Conservation (phyloP, 2,797 vertebrate genomes). For the Ceyx erithaca region DNA sequence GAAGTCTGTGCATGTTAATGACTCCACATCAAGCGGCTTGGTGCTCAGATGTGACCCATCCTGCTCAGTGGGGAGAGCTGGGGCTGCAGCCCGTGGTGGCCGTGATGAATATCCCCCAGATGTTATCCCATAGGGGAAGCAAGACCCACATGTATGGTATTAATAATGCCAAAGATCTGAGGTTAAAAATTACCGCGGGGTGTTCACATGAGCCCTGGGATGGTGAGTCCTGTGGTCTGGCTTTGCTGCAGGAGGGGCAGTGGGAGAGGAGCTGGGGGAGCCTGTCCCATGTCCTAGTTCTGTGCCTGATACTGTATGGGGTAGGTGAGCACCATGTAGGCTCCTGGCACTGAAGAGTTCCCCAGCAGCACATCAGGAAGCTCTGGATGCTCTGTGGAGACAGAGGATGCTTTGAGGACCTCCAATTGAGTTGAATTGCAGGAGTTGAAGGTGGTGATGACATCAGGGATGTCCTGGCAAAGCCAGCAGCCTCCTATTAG, state of each 20-base stretch:
- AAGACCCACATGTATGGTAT: background rate
- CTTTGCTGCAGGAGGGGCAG: background rate
- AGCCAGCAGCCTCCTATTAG: background rate
- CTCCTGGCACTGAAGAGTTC: no score
- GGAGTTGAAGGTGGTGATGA: background rate
- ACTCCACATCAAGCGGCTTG: conserved; percentile 55
- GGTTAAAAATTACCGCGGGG: conserved; percentile 10
- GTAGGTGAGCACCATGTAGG: accelerated
- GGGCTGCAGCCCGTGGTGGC: conserved; percentile 30
- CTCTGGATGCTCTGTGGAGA: background rate
- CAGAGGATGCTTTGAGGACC: background rate
- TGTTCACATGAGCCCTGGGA: background rate
- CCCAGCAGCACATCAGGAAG: accelerated
- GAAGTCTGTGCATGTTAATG: conserved; percentile 57
- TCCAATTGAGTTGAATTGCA: accelerated
- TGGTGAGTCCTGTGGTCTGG: background rate
- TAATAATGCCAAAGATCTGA: conserved; percentile 35
- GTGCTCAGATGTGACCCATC: conserved; percentile 51
- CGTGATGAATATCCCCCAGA: conserved; percentile 66
- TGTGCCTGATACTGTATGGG: background rate
- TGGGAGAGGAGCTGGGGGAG: background rate
- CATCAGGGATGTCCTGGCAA: background rate
- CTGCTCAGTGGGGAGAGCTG: background rate
- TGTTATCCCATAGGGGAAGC: conserved; percentile 41
- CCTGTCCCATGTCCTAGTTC: accelerated